A percentile compares a stretch with the other conserved stretches of the same genome.
These are phyloP conservation scores for Lucinisca nassula DNA, from an alignment of 2,888 invertebrate genomes.

Conservation along the genomic window DNA sequence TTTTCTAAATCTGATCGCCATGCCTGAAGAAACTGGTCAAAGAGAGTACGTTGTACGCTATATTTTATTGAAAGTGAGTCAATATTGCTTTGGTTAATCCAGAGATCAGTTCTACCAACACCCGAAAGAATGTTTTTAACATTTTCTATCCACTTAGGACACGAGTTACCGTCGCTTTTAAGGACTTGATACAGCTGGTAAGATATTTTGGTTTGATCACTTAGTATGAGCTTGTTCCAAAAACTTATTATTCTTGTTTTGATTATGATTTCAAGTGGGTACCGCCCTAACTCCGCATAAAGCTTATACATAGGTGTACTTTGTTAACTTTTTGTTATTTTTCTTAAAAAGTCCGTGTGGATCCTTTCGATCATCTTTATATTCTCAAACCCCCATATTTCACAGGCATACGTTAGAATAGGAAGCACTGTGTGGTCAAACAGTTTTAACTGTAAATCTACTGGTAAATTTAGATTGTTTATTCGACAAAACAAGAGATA, in stretches of 20 bases:
- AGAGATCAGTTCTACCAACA: background rate
- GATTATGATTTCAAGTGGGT: conserved; percentile 5
- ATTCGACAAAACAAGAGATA: too few species aligned
- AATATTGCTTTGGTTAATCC: background rate
- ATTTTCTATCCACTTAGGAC: background rate
- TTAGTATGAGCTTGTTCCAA: background rate
- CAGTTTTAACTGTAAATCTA: conserved; percentile 23
- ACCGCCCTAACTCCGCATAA: conserved; percentile 19
- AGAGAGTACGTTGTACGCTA: background rate
- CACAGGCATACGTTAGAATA: conserved; percentile 37
- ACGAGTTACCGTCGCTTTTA: background rate
- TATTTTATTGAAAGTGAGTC: background rate
- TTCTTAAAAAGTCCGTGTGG: background rate
- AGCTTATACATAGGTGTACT: conserved; percentile 19
- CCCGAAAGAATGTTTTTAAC: background rate
- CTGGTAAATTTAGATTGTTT: conserved; percentile 19
- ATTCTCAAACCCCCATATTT: conserved; percentile 37
- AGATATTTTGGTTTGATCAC: background rate
- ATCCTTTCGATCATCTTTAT: conserved; percentile 21
- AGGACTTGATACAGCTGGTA: background rate
- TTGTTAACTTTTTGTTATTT: conserved; percentile 8
- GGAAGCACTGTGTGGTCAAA: conserved; percentile 21
- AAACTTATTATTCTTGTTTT: conserved; percentile 17
- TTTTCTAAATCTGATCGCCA: background rate
- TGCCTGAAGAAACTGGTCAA: conserved; percentile 4